Base-by-base conservation (phyloP, 2,888 invertebrate genomes). In the Ligdia adustata region DNA sequence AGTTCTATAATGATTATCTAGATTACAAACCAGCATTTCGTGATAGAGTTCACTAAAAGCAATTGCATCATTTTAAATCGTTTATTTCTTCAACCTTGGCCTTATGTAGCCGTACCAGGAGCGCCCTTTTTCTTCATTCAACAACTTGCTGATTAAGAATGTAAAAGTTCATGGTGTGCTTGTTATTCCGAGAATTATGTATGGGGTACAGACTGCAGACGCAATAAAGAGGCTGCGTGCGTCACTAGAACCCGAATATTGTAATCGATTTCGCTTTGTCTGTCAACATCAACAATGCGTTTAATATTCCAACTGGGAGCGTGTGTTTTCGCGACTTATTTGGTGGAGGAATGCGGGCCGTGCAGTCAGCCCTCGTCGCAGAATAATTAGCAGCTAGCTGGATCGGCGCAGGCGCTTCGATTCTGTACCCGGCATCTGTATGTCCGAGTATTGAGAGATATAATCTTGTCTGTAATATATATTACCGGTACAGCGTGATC, bases 321-420 rank as follows among this genome's bases (percentile, higher is more conserved):
- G 31, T 64, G 65, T 73, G 77, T 78, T 73, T 75, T 66, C 66
- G 62, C 64, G 65, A 77, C 87, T 55, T 85, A 86, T 85, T 83
- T 80, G 83, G 87, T 68, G 64, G 69, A 67, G 83, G 86, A 81
- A 85, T 84, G 82, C 76, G 73, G 75, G 67, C 52, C 74, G 70
- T 56, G 49, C 29, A 24, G 32, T 31, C 37, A 38, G 33, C 34
- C 34, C 26, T 40, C 29, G 26, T 1, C 3, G 7, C 22, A 22
- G 22, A 22, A 22, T 22, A 22, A 22, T 22, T 22, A 22, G 22
- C 22, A 22, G 58, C 57, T 58, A n/a, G 22, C 22, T 22, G 1
- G 22, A n/a, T n/a, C 22, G 61, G 69, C 50, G 63, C 67, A 64
- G 11, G 4, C 28, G 20, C 11, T 4, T 16, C 11, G 26, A 4